phyloP scores from a whole-genome alignment of 2,888 invertebrate genomes.

The Gortyna flavago region DNA sequence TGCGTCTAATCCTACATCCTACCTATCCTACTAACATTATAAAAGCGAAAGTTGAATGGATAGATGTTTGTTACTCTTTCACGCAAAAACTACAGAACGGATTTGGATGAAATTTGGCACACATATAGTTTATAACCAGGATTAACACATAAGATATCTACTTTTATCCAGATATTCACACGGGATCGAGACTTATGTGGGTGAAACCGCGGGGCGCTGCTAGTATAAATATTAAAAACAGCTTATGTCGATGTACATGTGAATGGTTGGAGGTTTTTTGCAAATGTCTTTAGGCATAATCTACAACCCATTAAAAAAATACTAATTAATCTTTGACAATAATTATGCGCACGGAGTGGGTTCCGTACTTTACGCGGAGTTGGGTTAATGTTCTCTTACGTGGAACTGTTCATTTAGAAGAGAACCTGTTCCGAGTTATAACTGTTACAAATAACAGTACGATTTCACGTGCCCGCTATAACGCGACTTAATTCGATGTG shows the following conservation, averaged over 20 bases:
- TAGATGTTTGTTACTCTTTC: background rate
- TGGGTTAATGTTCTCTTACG: conserved; percentile 82
- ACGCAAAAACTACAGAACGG: background rate
- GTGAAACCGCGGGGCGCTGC: no score
- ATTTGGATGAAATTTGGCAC: no score
- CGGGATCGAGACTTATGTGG: background rate
- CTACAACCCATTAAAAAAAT: background rate
- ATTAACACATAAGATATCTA: background rate
- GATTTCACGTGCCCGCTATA: conserved; percentile 77
- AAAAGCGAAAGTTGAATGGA: background rate
- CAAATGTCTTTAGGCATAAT: conserved; percentile 17
- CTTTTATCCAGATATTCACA: background rate
- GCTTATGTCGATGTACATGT: background rate
- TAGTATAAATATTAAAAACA: no score
- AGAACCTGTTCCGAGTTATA: conserved; percentile 79
- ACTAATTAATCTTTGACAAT: conserved; percentile 78
- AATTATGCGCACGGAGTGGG: conserved; percentile 80
- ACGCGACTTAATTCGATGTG: conserved; percentile 76
- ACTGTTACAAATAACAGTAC: conserved; percentile 80
- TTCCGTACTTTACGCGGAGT: conserved; percentile 80
- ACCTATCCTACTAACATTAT: background rate
- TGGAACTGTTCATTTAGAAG: conserved; percentile 84
- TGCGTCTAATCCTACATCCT: background rate
- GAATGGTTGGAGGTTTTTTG: background rate
- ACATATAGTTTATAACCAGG: no score